Base-by-base conservation (phyloP, 2,888 invertebrate genomes). In the Sepiola atlantica region DNA sequence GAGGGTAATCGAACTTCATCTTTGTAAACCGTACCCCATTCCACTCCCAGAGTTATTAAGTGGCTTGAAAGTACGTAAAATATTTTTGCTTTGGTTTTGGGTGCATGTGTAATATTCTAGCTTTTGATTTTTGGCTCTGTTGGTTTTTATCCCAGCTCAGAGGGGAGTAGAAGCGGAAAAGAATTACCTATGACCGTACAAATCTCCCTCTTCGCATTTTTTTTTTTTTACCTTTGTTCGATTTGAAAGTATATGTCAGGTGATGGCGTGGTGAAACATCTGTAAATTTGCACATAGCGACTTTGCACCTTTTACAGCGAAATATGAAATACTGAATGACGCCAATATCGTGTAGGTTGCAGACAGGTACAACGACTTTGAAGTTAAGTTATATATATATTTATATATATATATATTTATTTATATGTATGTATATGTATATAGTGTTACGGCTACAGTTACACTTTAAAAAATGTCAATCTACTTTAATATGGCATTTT, bases 61-160 rank as follows among this genome's bases (percentile, higher is more conserved):
- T 77, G n/a, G 77, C 14, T 4, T 77, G 77, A n/a, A 77, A 77
- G 77, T 32, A 32, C 77, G 77, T 77, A 77, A 32, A 32, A 61
- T 28, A 61, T 21, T 77, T 77, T 77, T 77, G 28, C 14, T 77
- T 32, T 77, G 12, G 28, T 6, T 77, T 32, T 32, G n/a, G n/a
- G 32, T 77, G 77, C 32, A 77, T 77, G 77, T 77, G 77, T 77
- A n/a, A 32, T n/a, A 77, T 77, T 77, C n/a, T 24, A 77, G 77
- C n/a, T 32, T n/a, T 32, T n/a, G n/a, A 16, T 0, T n/a, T 61
- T 77, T 77, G 77, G 77, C n/a, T 77, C 16, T 77, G 77, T 77
- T 77, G 77, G 77, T 77, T 77, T 77, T 61, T 77, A n/a, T 77
- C 77, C 77, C 77, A 77, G 77, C 77, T 77, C 77, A n/a, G 77